These are phyloP conservation scores for Chelon labrosus DNA, from an alignment of 2,797 vertebrate species.

Conservation along the genomic window DNA sequence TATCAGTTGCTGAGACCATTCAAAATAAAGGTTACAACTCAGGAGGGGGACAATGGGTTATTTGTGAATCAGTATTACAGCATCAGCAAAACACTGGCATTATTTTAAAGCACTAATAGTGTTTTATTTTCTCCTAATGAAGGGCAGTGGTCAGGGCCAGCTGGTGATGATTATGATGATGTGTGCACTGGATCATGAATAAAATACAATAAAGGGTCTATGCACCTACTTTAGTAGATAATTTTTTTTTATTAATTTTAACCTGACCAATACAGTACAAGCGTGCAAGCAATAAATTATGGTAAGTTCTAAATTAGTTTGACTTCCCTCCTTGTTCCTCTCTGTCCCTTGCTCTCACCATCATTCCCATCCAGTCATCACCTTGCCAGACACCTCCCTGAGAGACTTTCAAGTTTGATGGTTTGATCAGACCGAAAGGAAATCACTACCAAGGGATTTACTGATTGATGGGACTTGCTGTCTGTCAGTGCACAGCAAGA, in stretches of 20 bases:
- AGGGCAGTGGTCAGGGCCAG: neutral
- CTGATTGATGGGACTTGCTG: constrained; percentile 63
- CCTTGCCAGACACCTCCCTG: constrained; percentile 71
- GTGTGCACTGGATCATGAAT: neutral
- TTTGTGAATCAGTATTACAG: constrained; percentile 21
- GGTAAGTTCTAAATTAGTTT: constrained; percentile 21
- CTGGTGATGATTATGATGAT: neutral
- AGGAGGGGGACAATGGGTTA: neutral
- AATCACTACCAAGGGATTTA: constrained; percentile 67
- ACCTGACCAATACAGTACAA: neutral
- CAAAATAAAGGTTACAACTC: constrained; percentile 9
- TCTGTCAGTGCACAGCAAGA: constrained; percentile 44
- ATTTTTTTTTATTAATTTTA: neutral
- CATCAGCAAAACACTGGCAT: neutral
- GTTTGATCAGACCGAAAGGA: constrained; percentile 72
- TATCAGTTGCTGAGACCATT: constrained; percentile 8
- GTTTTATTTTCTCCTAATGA: neutral
- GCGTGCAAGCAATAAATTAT: neutral
- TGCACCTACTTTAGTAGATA: neutral
- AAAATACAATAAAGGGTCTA: neutral
- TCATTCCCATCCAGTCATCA: constrained; percentile 61
- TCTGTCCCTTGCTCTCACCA: constrained; percentile 18
- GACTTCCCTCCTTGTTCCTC: neutral
- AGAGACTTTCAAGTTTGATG: constrained; percentile 71
- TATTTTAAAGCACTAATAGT: neutral